A percentile compares a stretch with the other conserved stretches of the same genome.
These are phyloP conservation scores for Pollenia angustigena DNA, from an alignment of 2,888 invertebrate genomes.

Conservation along the genomic window DNA sequence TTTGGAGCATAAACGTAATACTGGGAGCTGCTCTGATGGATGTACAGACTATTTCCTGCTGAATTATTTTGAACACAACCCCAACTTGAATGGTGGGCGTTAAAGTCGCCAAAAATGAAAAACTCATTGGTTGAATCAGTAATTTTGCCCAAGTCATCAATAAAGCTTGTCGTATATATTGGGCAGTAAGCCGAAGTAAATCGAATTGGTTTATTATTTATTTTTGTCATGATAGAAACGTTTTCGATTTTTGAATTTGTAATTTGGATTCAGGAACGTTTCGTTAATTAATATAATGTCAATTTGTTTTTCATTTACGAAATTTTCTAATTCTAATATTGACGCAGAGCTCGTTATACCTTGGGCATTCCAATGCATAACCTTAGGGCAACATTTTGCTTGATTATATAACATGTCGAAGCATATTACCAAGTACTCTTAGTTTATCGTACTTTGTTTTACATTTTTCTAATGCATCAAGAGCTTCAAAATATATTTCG, in stretches of 20 bases:
- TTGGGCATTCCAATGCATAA: conserved; percentile 47
- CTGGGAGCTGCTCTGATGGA: background rate
- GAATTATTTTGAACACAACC: conserved; percentile 13
- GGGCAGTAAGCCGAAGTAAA: conserved; percentile 45
- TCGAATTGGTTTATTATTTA: conserved; percentile 17
- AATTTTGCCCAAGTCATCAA: conserved; percentile 9
- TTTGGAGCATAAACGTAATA: conserved; percentile 27
- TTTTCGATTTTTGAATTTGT: conserved; percentile 47
- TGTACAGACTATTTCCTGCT: conserved; percentile 23
- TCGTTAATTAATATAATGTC: conserved; percentile 43
- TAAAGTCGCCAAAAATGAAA: conserved; percentile 38
- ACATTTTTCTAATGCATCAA: conserved; percentile 57
- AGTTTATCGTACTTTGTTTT: conserved; percentile 45
- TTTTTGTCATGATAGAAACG: background rate
- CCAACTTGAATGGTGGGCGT: conserved; percentile 36
- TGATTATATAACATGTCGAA: conserved; percentile 54
- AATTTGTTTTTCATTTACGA: conserved; percentile 22
- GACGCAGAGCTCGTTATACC: conserved; percentile 33
- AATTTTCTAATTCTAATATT: conserved; percentile 8
- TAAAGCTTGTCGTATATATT: conserved; percentile 4
- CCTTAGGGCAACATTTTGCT: conserved; percentile 7
- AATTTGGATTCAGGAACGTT: conserved; percentile 43
- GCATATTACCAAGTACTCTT: conserved; percentile 55
- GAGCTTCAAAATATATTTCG: conserved; percentile 54
- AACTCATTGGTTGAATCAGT: conserved; percentile 3